These are phyloP conservation scores for Mastacembelus armatus DNA, from an alignment of 2,797 vertebrate genomes.

Conservation along the genomic window DNA sequence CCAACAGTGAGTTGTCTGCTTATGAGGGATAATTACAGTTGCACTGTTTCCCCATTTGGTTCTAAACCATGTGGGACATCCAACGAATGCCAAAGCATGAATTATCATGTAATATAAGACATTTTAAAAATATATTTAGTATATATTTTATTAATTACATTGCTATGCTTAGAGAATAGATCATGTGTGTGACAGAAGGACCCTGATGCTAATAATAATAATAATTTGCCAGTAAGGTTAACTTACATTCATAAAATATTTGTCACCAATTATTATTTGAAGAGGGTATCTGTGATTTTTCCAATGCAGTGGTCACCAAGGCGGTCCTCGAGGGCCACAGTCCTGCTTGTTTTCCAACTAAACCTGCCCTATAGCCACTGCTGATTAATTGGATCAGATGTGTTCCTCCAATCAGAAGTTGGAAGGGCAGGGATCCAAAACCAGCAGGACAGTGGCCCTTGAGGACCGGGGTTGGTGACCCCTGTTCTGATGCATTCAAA, in stretches of 20 bases:
- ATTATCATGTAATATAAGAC: slow-evolving; percentile 2
- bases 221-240: background rate
- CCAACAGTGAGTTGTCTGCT: slow-evolving; percentile 14
- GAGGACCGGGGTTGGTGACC: too few species aligned
- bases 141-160: slow-evolving; percentile 8
- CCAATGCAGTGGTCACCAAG: too few species aligned
- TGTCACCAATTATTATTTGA: too few species aligned
- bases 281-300: too few species aligned
- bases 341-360: too few species aligned
- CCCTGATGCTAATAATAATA: background rate
- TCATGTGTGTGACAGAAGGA: background rate
- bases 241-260: background rate
- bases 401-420: background rate
- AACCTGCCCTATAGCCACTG: too few species aligned
- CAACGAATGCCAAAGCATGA: slow-evolving; percentile 20
- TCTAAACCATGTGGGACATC: slow-evolving; percentile 8
- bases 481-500: too few species aligned
- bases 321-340: too few species aligned
- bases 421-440: too few species aligned
- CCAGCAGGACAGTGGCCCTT: too few species aligned
- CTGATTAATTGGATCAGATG: too few species aligned
- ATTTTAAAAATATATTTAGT: background rate
- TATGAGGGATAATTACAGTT: slow-evolving; percentile 27
- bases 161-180: background rate
- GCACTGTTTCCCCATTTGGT: slow-evolving; percentile 23